These are phyloP conservation scores for Tetranychus piercei DNA, from an alignment of 2,888 invertebrate genomes.

Conservation along the genomic window DNA sequence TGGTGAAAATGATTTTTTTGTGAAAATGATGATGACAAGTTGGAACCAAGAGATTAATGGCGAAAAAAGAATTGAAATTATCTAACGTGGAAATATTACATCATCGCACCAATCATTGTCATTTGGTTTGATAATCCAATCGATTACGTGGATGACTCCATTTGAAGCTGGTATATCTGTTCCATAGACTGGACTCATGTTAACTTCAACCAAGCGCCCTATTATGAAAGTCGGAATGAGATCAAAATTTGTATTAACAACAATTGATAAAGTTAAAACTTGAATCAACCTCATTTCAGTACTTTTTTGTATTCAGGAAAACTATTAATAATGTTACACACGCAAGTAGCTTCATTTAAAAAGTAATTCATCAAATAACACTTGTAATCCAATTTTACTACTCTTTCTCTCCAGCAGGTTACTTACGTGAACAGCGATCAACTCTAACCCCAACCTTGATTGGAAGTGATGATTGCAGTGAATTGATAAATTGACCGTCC, in stretches of 20 bases:
- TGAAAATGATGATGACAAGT: background rate
- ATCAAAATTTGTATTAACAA: conserved; percentile 2
- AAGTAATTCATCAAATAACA: background rate
- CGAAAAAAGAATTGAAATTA: background rate
- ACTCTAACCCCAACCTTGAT: conserved; percentile 31
- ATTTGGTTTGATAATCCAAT: conserved; percentile 27
- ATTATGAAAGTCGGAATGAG: background rate
- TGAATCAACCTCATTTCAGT: background rate
- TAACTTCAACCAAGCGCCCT: conserved; percentile 32
- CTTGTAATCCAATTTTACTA: background rate
- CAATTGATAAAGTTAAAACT: background rate
- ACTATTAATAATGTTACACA: too few relatives aligned
- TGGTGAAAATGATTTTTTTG: background rate
- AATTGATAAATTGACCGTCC: conserved; percentile 30
- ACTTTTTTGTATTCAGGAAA: too few relatives aligned
- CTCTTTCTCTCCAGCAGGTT: background rate
- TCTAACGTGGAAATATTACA: conserved; percentile 24
- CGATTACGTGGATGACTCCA: conserved; percentile 32
- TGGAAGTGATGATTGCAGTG: conserved; percentile 30
- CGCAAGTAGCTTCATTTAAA: background rate
- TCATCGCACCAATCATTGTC: conserved; percentile 27
- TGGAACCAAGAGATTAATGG: background rate
- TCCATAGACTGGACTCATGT: conserved; percentile 30
- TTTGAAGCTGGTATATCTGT: conserved; percentile 32
- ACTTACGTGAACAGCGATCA: conserved; percentile 30